A percentile compares a stretch with the other conserved stretches of the same genome.
Conservation (phyloP, 2,888 invertebrate species). For the Metacarcinus magister region DNA sequence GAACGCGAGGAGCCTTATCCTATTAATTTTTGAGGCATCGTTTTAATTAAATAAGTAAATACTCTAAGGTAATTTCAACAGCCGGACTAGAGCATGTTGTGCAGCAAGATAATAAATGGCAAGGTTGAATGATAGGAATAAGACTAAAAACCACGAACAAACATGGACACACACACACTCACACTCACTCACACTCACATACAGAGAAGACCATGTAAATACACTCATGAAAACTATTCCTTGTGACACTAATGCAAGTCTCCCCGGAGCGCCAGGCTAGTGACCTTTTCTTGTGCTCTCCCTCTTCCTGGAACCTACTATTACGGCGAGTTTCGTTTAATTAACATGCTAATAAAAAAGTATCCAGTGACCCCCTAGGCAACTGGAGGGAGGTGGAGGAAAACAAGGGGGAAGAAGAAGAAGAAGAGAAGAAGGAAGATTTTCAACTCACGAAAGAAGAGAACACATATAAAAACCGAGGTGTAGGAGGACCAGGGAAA, state of each 20-base stretch:
- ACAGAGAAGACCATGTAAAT: not conserved
- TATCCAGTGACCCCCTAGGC: not conserved
- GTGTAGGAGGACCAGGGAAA: not conserved
- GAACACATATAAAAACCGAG: not conserved
- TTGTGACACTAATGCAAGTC: not conserved
- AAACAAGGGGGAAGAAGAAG: not conserved
- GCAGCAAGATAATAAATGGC: not conserved
- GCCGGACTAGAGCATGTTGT: not conserved
- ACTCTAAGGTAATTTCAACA: not conserved
- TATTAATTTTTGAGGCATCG: conserved; percentile 11
- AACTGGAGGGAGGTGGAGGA: not conserved
- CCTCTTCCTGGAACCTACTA: not conserved
- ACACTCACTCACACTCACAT: not conserved
- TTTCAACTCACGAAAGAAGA: not conserved
- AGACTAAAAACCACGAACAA: not conserved
- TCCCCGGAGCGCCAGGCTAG: not conserved
- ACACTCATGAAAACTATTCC: not conserved
- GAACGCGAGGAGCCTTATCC: conserved; percentile 19
- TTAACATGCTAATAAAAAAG: conserved; percentile 36
- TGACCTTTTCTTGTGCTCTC: not conserved
- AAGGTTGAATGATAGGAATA: not conserved
- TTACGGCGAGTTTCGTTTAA: conserved; percentile 11
- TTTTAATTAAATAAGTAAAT: conserved; percentile 30
- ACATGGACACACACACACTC: conserved; percentile 15
- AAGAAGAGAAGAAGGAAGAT: not conserved